Evolutionary conservation across 23 tunicate genomes (phyloP).

Genomic region (Trididemnum clinides): DNA sequence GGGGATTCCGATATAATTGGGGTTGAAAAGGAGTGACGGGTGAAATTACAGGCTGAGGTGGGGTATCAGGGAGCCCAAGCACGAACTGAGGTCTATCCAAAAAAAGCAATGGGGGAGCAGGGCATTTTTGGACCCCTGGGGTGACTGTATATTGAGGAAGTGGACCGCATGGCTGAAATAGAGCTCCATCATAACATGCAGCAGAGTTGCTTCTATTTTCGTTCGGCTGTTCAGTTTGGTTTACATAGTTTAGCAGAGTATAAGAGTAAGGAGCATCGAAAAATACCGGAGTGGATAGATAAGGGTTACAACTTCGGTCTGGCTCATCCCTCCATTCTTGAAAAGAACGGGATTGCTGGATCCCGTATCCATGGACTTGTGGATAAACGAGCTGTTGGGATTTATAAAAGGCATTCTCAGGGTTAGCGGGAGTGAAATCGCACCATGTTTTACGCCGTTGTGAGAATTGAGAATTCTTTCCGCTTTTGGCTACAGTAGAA

Average conservation of each 20-base stretch:
- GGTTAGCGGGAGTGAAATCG: not conserved
- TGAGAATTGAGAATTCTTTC: not conserved
- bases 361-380: no score
- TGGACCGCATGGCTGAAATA: not conserved
- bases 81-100: conserved; percentile 11
- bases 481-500: no score
- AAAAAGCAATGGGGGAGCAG: not conserved
- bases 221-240: no score
- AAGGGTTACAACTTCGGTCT: not conserved
- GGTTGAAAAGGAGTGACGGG: conserved; percentile 9
- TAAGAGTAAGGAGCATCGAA: not conserved
- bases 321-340: no score
- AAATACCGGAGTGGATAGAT: not conserved
- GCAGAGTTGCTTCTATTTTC: no score
- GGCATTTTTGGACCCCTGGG: not conserved
- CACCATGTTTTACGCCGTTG: conserved; percentile 37
- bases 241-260: no score
- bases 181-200: not conserved
- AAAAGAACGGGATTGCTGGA: no score
- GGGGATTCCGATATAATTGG: conserved; percentile 38
- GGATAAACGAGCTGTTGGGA: not conserved
- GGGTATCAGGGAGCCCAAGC: not conserved
- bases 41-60: not conserved
- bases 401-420: not conserved
- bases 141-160: not conserved